These are phyloP conservation scores for Gonocerus acuteangulatus DNA, from an alignment of 2,888 invertebrate species.

Conservation along the genomic window DNA sequence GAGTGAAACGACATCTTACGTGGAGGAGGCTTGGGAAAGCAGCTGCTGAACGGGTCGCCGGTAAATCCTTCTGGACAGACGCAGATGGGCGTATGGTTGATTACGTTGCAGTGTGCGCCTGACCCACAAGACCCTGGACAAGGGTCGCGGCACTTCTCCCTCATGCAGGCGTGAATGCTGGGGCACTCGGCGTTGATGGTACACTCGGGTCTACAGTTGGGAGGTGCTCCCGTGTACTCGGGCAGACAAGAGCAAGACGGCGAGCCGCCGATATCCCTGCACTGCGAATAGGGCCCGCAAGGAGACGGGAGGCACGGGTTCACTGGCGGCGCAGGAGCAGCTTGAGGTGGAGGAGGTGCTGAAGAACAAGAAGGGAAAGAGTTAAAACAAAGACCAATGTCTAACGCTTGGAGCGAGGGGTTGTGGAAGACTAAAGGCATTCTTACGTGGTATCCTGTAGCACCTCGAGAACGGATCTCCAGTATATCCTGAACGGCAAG, in stretches of 20 bases:
- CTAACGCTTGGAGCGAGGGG: too few species aligned
- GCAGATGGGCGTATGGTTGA: slow-evolving; percentile 53
- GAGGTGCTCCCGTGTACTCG: slow-evolving; percentile 76
- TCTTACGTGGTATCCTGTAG: neutral
- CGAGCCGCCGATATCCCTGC: slow-evolving; percentile 66
- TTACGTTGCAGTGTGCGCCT: slow-evolving; percentile 60
- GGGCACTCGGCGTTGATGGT: slow-evolving; percentile 78
- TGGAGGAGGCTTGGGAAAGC: slow-evolving; percentile 40
- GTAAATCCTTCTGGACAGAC: slow-evolving; percentile 50
- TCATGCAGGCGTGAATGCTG: slow-evolving; percentile 61
- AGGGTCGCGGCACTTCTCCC: slow-evolving; percentile 70
- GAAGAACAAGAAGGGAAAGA: slow-evolving; percentile 39
- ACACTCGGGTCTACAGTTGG: slow-evolving; percentile 74
- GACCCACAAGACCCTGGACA: slow-evolving; percentile 68
- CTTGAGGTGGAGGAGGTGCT: slow-evolving; percentile 36
- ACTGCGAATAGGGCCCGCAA: slow-evolving; percentile 76
- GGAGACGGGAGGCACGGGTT: slow-evolving; percentile 78
- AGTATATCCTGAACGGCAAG: slow-evolving; percentile 43
- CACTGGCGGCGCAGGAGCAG: slow-evolving; percentile 27
- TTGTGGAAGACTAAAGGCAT: slow-evolving; percentile 36
- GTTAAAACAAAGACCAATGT: slow-evolving; percentile 15
- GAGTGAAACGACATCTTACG: too few species aligned
- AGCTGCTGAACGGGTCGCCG: slow-evolving; percentile 53
- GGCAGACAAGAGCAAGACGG: slow-evolving; percentile 73
- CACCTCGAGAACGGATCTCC: slow-evolving; percentile 43